Base-by-base conservation (phyloP, 2,797 vertebrate genomes). In the Acanthiza pusilla region DNA sequence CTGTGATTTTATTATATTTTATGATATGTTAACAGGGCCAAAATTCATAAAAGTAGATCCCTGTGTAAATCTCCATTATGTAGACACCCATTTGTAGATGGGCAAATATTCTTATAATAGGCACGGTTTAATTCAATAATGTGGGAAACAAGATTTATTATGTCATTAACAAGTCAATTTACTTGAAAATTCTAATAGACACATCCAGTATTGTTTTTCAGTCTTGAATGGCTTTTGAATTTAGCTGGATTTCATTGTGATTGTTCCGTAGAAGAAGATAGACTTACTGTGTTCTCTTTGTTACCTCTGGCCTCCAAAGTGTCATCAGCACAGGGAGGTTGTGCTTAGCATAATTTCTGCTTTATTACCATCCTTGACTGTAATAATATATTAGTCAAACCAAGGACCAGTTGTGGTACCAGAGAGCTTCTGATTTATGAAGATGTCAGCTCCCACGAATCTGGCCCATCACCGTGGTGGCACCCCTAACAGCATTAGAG, bases 341-440 rank as follows among this genome's bases (percentile, higher is more conserved):
- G 62, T 16, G 2, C 34, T 91, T 66, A 78, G 62, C 73, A 55
- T 87, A 85, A 91, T 63, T 81, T 63, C 80, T 91, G 38, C 66
- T 78, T 66, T 79, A 75, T 91, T 84, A 22, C 86, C 42, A 30
- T 80, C 76, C 47, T 91, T 65, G 61, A 3, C 13, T 77, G 21
- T 74, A 94, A 75, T 85, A 54, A 70, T 61, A 16, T 54, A 72
- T 94, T 85, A 94, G 60, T 79, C 78, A 93, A 95, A 93, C 54
- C 29, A 75, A 88, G 62, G 62, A 89, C 57, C 62, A 81, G 38
- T 76, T 88, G 58, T 75, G 74, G 84, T 91, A 83, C 89, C 94
- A 96, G 75, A 94, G 94, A 91, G 85, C 85, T 97, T 88, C 97
- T 98, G 98, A 99, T 98, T 98, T 98, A 99, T 98, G 98, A 98